phyloP scores from a whole-genome alignment of 2,797 vertebrate species.

The Eremophila alpestris region DNA sequence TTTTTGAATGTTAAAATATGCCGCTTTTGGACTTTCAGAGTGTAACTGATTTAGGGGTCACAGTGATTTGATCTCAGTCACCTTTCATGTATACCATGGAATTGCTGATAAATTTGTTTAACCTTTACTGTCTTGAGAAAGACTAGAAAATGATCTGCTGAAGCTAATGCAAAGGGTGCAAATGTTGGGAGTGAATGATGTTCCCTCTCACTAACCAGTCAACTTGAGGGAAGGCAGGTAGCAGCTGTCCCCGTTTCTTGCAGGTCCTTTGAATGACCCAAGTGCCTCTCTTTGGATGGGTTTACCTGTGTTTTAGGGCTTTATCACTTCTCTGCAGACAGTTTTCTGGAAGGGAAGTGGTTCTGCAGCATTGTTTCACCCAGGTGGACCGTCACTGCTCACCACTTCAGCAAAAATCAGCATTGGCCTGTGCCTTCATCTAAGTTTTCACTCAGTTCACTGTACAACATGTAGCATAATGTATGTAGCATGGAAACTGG shows the following conservation, averaged over 20 bases:
- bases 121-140: not conserved
- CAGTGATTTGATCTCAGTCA: not conserved
- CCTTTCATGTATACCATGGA: not conserved
- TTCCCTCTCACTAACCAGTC: not conserved
- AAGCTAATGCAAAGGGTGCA: not conserved
- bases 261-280: not conserved
- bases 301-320: not conserved
- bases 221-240: not conserved
- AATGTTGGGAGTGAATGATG: not conserved
- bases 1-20: not conserved
- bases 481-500: not conserved
- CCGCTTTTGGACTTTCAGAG: not conserved
- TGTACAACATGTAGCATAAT: not conserved
- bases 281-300: not conserved
- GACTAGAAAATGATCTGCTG: not conserved
- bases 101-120: not conserved
- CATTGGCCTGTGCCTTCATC: not conserved
- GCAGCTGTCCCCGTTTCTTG: not conserved
- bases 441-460: not conserved
- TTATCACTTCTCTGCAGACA: not conserved
- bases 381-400: not conserved
- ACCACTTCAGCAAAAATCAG: not conserved
- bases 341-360: not conserved
- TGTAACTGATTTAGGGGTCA: not conserved
- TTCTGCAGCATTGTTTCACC: not conserved